phyloP scores from a whole-genome alignment of 2,888 invertebrate species.

The Ectropis crepuscularia region DNA sequence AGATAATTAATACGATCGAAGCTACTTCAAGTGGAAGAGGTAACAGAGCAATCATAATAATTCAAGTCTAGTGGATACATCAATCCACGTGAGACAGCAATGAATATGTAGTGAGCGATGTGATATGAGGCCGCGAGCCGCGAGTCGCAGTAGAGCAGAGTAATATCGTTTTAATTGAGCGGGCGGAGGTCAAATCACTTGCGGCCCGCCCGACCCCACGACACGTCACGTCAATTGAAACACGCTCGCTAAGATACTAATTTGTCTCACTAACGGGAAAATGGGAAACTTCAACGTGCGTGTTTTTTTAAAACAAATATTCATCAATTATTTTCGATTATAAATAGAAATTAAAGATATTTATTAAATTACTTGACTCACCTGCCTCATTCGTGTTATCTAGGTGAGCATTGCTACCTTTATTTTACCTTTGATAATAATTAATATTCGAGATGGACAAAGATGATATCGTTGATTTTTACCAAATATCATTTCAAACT shows the following conservation, averaged over 20 bases:
- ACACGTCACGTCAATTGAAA: constrained; percentile 40
- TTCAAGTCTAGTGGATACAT: neutral
- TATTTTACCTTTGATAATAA: too few relatives aligned
- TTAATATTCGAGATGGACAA: too few relatives aligned
- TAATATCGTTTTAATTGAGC: constrained; percentile 78
- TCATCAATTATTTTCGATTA: too few relatives aligned
- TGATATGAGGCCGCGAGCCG: constrained; percentile 56
- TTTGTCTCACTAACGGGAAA: constrained; percentile 7
- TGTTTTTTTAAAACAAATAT: too few relatives aligned
- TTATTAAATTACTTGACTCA: too few relatives aligned
- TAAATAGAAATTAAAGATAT: too few relatives aligned
- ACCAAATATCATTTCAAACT: too few relatives aligned
- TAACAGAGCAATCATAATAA: neutral
- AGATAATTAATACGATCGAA: too few relatives aligned
- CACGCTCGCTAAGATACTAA: constrained; percentile 18
- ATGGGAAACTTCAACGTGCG: neutral
- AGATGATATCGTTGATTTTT: too few relatives aligned
- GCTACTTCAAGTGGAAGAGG: too few relatives aligned
- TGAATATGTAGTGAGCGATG: constrained; percentile 47
- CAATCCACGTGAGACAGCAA: constrained; percentile 29
- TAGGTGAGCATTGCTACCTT: too few relatives aligned
- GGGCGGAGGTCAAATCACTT: constrained; percentile 84
- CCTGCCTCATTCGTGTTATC: too few relatives aligned
- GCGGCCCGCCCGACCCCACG: constrained; percentile 58
- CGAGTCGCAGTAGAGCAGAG: constrained; percentile 29